Conservation (phyloP, 2,888 invertebrate species). For the Amphipyra tragopoginis region DNA sequence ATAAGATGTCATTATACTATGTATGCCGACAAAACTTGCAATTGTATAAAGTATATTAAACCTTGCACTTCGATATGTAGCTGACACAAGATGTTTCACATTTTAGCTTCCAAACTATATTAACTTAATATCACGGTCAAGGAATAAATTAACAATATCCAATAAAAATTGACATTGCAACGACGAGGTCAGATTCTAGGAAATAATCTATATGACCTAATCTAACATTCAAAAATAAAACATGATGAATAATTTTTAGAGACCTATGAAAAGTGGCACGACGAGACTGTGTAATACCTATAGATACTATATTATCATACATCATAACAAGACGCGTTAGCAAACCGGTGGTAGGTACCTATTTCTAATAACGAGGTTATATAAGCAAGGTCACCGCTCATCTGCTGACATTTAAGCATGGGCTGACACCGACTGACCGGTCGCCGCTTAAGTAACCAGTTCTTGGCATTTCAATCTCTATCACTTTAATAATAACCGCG, state of each 20-base stretch:
- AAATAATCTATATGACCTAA: conserved; percentile 8
- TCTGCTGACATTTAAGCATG: conserved; percentile 83
- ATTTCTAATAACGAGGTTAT: conserved; percentile 82
- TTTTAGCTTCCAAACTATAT: conserved; percentile 20
- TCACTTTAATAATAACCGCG: conserved; percentile 51
- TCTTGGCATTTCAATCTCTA: conserved; percentile 67
- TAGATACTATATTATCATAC: conserved; percentile 53
- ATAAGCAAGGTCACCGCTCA: conserved; percentile 83
- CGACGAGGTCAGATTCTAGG: conserved; percentile 14
- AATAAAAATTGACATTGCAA: conserved; percentile 34
- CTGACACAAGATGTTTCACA: conserved; percentile 10
- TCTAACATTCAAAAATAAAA: conserved; percentile 15
- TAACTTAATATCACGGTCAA: conserved; percentile 22
- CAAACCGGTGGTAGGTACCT: conserved; percentile 68
- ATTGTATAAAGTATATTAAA: background rate
- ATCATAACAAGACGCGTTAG: conserved; percentile 68
- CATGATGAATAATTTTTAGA: background rate
- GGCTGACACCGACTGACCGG: conserved; percentile 77
- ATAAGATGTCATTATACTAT: too few species aligned
- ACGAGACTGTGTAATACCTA: conserved; percentile 48
- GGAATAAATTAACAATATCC: conserved; percentile 1
- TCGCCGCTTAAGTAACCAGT: conserved; percentile 80
- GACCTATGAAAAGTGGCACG: conserved; percentile 29
- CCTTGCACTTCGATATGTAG: conserved; percentile 24
- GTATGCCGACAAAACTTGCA: background rate